phyloP scores from a whole-genome alignment of 2,113 vertebrate genomes.

The Amphiprion ocellaris region DNA sequence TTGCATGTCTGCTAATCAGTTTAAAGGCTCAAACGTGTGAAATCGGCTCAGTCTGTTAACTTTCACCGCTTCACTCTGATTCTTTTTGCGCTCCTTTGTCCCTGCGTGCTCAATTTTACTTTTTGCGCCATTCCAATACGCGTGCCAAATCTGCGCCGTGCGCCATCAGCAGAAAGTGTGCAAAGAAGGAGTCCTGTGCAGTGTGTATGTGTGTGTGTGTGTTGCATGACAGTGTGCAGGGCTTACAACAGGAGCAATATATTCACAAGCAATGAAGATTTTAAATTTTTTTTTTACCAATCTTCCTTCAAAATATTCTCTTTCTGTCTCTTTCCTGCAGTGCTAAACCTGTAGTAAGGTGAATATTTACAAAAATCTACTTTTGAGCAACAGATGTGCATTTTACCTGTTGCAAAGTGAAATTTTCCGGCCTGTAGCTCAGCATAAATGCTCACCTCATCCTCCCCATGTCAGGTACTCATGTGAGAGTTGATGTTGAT shows the following conservation, averaged over 20 bases:
- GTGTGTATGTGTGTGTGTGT: not conserved
- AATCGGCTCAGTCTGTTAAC: slow-evolving; percentile 30
- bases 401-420: not conserved
- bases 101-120: not conserved
- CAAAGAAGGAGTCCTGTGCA: too few relatives aligned
- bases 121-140: too few relatives aligned
- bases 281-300: too few relatives aligned
- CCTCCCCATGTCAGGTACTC: slow-evolving; percentile 32
- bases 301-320: too few relatives aligned
- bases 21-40: slow-evolving; percentile 40
- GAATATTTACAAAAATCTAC: too few relatives aligned
- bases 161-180: not conserved
- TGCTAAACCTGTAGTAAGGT: too few relatives aligned
- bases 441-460: slow-evolving; percentile 4
- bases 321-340: too few relatives aligned
- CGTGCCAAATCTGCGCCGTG: not conserved
- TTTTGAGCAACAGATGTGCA: too few relatives aligned
- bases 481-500: slow-evolving; percentile 61
- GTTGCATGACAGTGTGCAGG: too few relatives aligned
- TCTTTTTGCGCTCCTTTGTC: slow-evolving; percentile 18
- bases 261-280: too few relatives aligned
- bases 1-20: slow-evolving; percentile 41
- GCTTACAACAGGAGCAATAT: too few relatives aligned
- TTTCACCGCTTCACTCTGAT: slow-evolving; percentile 22
- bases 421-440: not conserved